Conservation (phyloP, 1,140 invertebrate genomes). For the Cydia pomonella region DNA sequence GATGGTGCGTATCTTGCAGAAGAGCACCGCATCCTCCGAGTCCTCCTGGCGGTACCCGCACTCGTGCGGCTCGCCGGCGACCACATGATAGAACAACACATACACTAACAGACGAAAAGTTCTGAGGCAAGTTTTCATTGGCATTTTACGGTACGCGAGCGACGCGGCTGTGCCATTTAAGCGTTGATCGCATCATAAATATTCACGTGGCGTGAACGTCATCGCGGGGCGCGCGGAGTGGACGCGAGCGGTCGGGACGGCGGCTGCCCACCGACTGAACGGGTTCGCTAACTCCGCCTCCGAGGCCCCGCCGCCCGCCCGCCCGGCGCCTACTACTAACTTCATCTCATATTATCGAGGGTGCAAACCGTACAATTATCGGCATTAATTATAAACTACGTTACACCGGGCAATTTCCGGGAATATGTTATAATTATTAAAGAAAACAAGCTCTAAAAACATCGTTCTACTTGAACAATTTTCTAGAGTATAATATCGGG, state of each 20-base stretch:
- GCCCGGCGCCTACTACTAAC: conserved; percentile 70
- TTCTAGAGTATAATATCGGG: conserved; percentile 10
- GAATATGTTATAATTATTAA: conserved; percentile 14
- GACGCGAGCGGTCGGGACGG: conserved; percentile 53
- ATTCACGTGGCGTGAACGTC: conserved; percentile 67
- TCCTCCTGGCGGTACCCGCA: conserved; percentile 73
- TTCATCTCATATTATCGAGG: conserved; percentile 76
- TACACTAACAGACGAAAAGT: conserved; percentile 73
- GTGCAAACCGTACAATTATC: conserved; percentile 72
- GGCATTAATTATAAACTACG: conserved; percentile 64
- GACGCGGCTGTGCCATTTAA: conserved; percentile 73
- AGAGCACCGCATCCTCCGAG: conserved; percentile 71
- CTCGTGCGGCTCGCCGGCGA: conserved; percentile 72
- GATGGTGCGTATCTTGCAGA: conserved; percentile 76
- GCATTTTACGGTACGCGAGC: conserved; percentile 71
- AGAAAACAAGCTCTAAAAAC: conserved; percentile 1
- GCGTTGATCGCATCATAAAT: conserved; percentile 74
- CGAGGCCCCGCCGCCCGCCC: conserved; percentile 59
- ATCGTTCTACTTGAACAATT: background rate
- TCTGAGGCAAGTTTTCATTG: conserved; percentile 71
- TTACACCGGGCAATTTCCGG: conserved; percentile 35
- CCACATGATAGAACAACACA: conserved; percentile 73
- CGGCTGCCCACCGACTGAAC: conserved; percentile 76
- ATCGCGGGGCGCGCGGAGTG: conserved; percentile 74
- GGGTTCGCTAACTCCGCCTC: conserved; percentile 66